Percentiles rank a stretch among this genome's conserved stretches.
Evolutionary conservation across 2,113 vertebrate genomes (phyloP).

Genomic region (Poeciliopsis retropinna): DNA sequence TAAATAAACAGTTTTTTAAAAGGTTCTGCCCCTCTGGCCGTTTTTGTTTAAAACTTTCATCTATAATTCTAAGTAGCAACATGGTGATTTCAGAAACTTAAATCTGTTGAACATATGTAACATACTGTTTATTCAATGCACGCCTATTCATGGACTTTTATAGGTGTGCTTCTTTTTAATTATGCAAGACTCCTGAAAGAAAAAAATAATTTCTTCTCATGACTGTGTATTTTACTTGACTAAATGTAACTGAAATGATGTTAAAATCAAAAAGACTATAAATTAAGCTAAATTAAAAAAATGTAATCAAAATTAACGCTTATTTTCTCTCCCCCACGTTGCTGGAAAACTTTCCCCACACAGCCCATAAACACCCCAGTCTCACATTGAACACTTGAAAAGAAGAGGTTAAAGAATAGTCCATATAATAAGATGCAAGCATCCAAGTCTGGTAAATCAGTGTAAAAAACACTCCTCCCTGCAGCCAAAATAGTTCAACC

Average conservation of each 20-base stretch:
- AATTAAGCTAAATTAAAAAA: background rate
- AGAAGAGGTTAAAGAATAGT: conserved; percentile 82
- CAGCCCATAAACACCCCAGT: conserved; percentile 69
- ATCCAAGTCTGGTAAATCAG: conserved; percentile 79
- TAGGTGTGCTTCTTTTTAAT: background rate
- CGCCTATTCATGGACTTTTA: background rate
- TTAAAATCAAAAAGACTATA: background rate
- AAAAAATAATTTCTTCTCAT: background rate
- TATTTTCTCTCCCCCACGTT: conserved; percentile 19
- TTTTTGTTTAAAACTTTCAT: background rate
- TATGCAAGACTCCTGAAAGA: background rate
- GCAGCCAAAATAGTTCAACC: conserved; percentile 78
- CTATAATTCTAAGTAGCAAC: background rate
- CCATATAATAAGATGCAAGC: conserved; percentile 80
- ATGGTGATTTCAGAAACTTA: background rate
- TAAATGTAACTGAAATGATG: background rate
- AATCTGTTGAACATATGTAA: background rate
- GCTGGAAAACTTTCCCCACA: conserved; percentile 59
- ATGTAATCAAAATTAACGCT: background rate
- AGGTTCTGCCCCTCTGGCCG: background rate
- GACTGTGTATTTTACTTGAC: background rate
- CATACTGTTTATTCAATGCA: background rate
- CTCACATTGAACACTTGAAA: conserved; percentile 76
- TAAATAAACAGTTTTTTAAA: background rate
- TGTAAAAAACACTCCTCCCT: conserved; percentile 77